A percentile compares a stretch with the other conserved stretches of the same genome.
Conservation (phyloP, 2,888 invertebrate genomes). For the Tinea trinotella region DNA sequence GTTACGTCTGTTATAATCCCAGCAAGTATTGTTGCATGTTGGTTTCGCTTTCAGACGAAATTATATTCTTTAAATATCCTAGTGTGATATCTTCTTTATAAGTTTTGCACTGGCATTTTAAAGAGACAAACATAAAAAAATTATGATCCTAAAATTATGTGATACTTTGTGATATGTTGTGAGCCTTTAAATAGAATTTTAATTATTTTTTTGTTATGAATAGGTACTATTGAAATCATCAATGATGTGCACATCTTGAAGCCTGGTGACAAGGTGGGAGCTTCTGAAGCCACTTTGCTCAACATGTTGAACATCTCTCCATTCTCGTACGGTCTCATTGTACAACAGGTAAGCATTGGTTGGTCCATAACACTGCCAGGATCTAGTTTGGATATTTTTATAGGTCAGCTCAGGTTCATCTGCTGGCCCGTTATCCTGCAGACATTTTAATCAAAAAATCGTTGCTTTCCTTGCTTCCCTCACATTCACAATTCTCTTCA, state of each 20-base stretch:
- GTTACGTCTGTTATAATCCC: constrained; percentile 48
- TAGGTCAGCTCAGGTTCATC: no score
- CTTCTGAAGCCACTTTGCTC: constrained; percentile 97
- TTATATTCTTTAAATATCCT: constrained; percentile 49
- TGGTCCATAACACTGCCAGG: no score
- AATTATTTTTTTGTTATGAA: background rate
- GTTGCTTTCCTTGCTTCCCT: no score
- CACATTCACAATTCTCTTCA: no score
- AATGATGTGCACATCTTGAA: constrained; percentile 93
- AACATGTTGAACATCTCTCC: constrained; percentile 99
- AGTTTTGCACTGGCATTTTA: constrained; percentile 54
- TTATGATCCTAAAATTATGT: no score
- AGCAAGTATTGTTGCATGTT: constrained; percentile 31
- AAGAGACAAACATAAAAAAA: constrained; percentile 35
- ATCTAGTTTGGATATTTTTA: constrained; percentile 25
- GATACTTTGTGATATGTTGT: no score
- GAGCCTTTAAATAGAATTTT: background rate
- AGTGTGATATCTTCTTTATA: constrained; percentile 35
- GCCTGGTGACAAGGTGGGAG: constrained; percentile 98
- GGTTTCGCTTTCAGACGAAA: constrained; percentile 58
- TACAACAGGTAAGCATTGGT: constrained; percentile 85
- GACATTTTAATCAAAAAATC: no score
- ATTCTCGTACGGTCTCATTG: constrained; percentile 97
- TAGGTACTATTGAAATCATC: constrained; percentile 98
- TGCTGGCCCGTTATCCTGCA: no score